phyloP scores from a whole-genome alignment of 2,797 vertebrate genomes.

The Mus caroli region DNA sequence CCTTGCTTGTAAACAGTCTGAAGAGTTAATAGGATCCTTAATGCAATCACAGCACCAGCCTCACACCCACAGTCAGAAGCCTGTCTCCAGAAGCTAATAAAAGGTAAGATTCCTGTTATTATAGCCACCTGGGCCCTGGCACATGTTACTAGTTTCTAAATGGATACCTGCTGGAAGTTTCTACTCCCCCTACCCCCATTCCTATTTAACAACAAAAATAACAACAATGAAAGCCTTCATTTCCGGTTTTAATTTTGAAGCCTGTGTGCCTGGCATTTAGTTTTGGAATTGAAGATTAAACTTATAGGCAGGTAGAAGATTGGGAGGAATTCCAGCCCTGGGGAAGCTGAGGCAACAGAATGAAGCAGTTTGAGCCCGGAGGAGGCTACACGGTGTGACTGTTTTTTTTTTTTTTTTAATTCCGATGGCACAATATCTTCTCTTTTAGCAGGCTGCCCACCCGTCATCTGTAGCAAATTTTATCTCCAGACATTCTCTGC shows the following conservation, averaged over 20 bases:
- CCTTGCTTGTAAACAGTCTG: neutral
- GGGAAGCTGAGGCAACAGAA: neutral
- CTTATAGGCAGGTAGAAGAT: neutral
- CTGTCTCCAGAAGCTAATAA: neutral
- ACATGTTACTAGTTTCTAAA: neutral
- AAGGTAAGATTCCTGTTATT: neutral
- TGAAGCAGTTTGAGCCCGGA: neutral
- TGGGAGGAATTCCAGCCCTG: neutral
- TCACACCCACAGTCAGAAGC: neutral
- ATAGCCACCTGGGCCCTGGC: neutral
- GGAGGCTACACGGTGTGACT: neutral
- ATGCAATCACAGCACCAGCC: neutral
- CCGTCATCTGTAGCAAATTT: neutral
- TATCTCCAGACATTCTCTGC: neutral
- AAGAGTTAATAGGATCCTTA: neutral
- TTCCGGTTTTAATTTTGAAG: slow-evolving; percentile 24
- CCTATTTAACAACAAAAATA: neutral
- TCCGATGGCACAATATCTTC: neutral
- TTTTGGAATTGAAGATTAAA: neutral
- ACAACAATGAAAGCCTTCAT: neutral
- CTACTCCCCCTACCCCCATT: neutral
- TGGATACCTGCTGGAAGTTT: neutral
- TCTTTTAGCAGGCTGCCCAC: neutral
- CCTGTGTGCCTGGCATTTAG: neutral
- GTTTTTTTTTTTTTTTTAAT: too few species aligned